A percentile compares a stretch with the other conserved stretches of the same genome.
Conservation (phyloP, 2,113 vertebrate genomes). For the Podiceps cristatus region DNA sequence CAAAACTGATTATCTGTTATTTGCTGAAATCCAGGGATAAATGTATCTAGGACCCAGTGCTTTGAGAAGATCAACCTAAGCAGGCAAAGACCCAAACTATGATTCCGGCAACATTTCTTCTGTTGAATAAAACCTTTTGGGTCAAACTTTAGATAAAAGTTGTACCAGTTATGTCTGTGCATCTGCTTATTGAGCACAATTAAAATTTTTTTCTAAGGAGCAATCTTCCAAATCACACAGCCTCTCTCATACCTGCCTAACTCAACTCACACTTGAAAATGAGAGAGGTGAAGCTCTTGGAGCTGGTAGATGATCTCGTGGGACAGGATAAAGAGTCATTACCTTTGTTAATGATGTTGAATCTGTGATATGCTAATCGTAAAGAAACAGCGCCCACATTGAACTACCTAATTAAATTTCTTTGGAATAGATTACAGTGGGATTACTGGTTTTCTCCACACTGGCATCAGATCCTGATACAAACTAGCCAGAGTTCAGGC, state of each 20-base stretch:
- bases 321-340: background rate
- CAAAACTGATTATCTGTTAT: background rate
- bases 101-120: background rate
- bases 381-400: rapidly evolving
- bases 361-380: background rate
- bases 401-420: background rate
- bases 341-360: background rate
- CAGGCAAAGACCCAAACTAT: background rate
- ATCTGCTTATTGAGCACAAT: background rate
- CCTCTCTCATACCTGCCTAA: background rate
- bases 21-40: background rate
- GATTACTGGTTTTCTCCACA: background rate
- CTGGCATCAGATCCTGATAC: background rate
- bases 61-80: background rate
- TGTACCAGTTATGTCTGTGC: rapidly evolving
- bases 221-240: background rate
- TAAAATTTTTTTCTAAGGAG: background rate
- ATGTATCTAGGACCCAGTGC: background rate
- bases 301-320: background rate
- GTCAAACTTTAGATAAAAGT: background rate
- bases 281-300: background rate
- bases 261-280: background rate
- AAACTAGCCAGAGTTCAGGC: background rate
- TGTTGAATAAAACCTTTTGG: background rate
- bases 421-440: background rate